These are phyloP conservation scores for Polypterus senegalus DNA, from an alignment of 2,113 vertebrate species.

Conservation along the genomic window DNA sequence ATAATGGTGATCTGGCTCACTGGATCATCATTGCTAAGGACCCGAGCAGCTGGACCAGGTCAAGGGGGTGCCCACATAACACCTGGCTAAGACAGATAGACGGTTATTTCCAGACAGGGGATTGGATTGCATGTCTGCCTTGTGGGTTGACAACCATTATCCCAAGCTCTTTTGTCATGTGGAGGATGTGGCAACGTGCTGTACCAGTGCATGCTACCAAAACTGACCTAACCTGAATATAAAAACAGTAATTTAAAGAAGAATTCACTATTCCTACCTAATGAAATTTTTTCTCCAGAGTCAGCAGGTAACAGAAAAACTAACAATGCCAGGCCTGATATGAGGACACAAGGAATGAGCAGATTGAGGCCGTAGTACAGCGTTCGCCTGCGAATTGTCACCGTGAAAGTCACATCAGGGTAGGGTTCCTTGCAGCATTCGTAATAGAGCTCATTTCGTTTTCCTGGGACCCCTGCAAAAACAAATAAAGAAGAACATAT, in stretches of 20 bases:
- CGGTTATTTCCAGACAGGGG: too few relatives aligned
- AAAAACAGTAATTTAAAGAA: background rate
- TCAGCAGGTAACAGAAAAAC: constrained; percentile 80
- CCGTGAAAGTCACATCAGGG: constrained; percentile 76
- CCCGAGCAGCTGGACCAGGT: too few relatives aligned
- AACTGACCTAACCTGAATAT: too few relatives aligned
- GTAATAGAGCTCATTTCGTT: constrained; percentile 75
- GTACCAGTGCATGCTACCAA: too few relatives aligned
- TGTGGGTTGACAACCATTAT: too few relatives aligned
- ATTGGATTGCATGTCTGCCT: too few relatives aligned
- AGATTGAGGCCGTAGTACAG: constrained; percentile 81
- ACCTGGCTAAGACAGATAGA: too few relatives aligned
- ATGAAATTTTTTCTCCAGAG: constrained; percentile 77
- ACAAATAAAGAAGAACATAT: background rate
- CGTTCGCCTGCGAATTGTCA: constrained; percentile 72
- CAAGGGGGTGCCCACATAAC: too few relatives aligned
- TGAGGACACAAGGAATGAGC: constrained; percentile 76
- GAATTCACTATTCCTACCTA: constrained; percentile 32
- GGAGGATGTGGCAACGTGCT: too few relatives aligned
- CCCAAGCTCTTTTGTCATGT: too few relatives aligned
- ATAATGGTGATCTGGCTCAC: too few relatives aligned
- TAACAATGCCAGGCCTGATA: constrained; percentile 72
- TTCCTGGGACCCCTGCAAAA: constrained; percentile 60
- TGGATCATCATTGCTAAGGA: too few relatives aligned
- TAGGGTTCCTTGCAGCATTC: constrained; percentile 85